Evolutionary conservation across 2,888 invertebrate genomes (phyloP).

Genomic region (Agrotis exclamationis): DNA sequence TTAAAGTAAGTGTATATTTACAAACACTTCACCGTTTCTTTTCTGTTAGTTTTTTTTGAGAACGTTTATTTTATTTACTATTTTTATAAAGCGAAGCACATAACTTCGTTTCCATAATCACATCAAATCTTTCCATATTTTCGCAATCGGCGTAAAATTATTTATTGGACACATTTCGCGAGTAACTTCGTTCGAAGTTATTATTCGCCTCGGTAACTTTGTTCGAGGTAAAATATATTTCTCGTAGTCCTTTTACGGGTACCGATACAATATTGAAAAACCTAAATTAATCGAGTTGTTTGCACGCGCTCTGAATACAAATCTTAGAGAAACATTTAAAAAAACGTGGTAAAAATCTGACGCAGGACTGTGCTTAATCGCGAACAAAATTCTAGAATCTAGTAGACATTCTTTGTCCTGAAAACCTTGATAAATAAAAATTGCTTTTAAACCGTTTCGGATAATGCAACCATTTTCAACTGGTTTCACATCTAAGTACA

Average conservation of each 20-base stretch:
- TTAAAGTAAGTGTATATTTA: too few relatives aligned
- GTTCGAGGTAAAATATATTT: slow-evolving; percentile 33
- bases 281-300: slow-evolving; percentile 38
- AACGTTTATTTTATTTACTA: too few relatives aligned
- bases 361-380: too few relatives aligned
- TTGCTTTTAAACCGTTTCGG: too few relatives aligned
- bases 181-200: slow-evolving; percentile 34
- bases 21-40: too few relatives aligned
- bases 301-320: slow-evolving; percentile 36
- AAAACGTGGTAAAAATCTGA: too few relatives aligned
- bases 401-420: too few relatives aligned
- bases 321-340: not conserved
- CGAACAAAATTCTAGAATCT: too few relatives aligned
- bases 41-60: too few relatives aligned
- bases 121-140: slow-evolving; percentile 24
- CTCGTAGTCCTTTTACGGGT: slow-evolving; percentile 7
- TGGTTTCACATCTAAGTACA: too few relatives aligned
- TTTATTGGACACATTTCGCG: slow-evolving; percentile 18
- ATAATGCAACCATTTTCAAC: too few relatives aligned
- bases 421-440: too few relatives aligned
- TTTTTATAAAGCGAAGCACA: not conserved
- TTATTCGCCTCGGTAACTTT: slow-evolving; percentile 22
- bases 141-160: slow-evolving; percentile 15
- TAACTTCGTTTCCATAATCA: slow-evolving; percentile 8
- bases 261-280: slow-evolving; percentile 41